These are phyloP conservation scores for Marasmarcha lunaedactyla DNA, from an alignment of 2,888 invertebrate species.

Conservation along the genomic window DNA sequence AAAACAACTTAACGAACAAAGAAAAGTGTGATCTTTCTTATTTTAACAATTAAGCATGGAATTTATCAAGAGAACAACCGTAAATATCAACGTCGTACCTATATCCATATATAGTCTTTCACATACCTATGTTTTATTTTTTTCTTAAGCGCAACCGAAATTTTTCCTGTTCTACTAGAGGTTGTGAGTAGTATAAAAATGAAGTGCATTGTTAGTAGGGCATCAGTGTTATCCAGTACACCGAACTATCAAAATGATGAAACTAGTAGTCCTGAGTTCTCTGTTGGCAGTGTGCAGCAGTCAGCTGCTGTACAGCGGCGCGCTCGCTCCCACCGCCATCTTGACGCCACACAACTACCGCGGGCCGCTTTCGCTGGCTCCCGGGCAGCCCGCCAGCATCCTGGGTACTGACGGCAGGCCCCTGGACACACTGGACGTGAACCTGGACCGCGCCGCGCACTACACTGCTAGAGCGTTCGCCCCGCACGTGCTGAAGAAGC, in stretches of 20 bases:
- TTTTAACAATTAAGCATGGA: no score
- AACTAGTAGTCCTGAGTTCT: constrained; percentile 74
- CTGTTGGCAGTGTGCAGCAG: constrained; percentile 70
- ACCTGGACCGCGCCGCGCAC: constrained; percentile 55
- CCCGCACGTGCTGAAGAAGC: constrained; percentile 34
- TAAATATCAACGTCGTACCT: no score
- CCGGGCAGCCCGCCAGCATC: constrained; percentile 54
- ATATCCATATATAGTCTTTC: no score
- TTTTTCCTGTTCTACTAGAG: no score
- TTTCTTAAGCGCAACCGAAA: no score
- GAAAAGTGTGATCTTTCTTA: no score
- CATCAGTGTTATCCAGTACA: constrained; percentile 44
- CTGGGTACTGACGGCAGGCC: constrained; percentile 53
- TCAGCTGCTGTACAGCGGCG: neutral
- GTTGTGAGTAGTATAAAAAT: constrained; percentile 37
- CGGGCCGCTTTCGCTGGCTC: constrained; percentile 50
- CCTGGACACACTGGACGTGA: constrained; percentile 53
- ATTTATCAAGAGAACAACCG: no score
- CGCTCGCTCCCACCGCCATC: constrained; percentile 2
- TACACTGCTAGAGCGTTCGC: constrained; percentile 44
- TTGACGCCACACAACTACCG: constrained; percentile 36
- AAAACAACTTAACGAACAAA: no score
- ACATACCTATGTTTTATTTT: no score
- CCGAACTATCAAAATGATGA: constrained; percentile 54
- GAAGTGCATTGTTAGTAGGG: constrained; percentile 18